Percentiles rank a stretch among this genome's conserved stretches.
Evolutionary conservation across 2,113 vertebrate species (phyloP).

Genomic region (Rattus rattus): DNA sequence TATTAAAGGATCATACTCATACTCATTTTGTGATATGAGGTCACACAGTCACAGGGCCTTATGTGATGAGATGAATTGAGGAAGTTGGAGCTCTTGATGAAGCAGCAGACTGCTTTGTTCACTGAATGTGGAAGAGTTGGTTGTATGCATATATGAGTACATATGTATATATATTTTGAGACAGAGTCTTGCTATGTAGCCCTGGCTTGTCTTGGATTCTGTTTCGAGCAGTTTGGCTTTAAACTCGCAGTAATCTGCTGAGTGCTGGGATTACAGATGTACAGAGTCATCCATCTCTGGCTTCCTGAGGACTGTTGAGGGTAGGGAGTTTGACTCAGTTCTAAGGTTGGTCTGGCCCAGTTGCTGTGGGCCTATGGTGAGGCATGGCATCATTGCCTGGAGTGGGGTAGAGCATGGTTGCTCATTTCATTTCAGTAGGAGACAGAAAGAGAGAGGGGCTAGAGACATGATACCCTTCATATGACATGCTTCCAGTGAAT

Average conservation of each 20-base stretch:
- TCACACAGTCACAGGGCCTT: not conserved
- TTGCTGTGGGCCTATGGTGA: not conserved
- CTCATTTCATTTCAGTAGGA: not conserved
- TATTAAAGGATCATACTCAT: not conserved
- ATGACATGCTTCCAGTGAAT: not conserved
- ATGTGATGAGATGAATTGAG: not conserved
- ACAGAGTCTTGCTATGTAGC: not conserved
- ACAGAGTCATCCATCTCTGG: not conserved
- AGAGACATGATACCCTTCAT: not conserved
- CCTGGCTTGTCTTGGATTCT: not conserved
- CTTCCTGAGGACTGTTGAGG: not conserved
- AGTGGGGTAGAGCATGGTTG: not conserved
- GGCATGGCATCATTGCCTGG: not conserved
- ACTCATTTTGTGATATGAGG: not conserved
- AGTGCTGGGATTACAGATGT: not conserved
- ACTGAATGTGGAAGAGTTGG: not conserved
- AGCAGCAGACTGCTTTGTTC: too few relatives aligned
- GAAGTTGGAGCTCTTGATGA: not conserved
- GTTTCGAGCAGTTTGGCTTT: not conserved
- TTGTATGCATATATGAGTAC: not conserved
- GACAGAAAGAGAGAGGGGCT: not conserved
- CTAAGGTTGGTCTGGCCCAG: not conserved
- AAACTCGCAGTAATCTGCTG: not conserved
- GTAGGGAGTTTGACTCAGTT: not conserved
- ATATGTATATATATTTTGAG: not conserved